These are phyloP conservation scores for Pinctada fucata DNA, from an alignment of 2,888 invertebrate genomes.

Conservation along the genomic window DNA sequence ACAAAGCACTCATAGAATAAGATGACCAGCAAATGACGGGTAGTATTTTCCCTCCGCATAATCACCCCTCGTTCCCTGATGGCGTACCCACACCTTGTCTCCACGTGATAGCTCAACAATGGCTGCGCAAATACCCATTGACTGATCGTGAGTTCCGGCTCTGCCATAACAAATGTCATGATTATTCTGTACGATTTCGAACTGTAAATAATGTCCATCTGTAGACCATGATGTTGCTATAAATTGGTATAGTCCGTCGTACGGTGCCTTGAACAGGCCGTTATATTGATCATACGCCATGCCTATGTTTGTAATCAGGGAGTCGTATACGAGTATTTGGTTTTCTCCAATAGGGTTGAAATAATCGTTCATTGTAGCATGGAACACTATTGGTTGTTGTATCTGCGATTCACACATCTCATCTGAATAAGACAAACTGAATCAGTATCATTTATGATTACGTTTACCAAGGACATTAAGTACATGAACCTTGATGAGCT, in stretches of 20 bases:
- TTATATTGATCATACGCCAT: constrained; percentile 12
- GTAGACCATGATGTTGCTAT: constrained; percentile 29
- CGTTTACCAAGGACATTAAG: too few species aligned
- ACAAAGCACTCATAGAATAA: constrained; percentile 2
- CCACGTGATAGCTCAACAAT: constrained; percentile 15
- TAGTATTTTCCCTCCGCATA: constrained; percentile 16
- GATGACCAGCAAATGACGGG: constrained; percentile 24
- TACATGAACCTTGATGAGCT: too few species aligned
- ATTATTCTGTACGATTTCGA: constrained; percentile 22
- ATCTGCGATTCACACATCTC: background rate
- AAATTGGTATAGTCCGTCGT: constrained; percentile 16
- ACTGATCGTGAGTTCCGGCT: constrained; percentile 3
- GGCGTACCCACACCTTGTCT: constrained; percentile 23
- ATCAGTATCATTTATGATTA: too few species aligned
- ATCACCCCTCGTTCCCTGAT: constrained; percentile 10
- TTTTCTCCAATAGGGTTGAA: constrained; percentile 22
- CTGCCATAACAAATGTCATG: constrained; percentile 19
- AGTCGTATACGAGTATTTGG: constrained; percentile 26
- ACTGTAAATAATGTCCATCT: background rate
- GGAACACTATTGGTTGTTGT: constrained; percentile 17
- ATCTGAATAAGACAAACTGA: too few species aligned
- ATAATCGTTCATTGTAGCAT: constrained; percentile 6
- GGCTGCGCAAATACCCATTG: constrained; percentile 23
- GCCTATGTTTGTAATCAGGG: constrained; percentile 22
- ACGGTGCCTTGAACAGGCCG: constrained; percentile 18